Base-by-base conservation (phyloP, 2,888 invertebrate genomes). In the Adelognathus sp. region DNA sequence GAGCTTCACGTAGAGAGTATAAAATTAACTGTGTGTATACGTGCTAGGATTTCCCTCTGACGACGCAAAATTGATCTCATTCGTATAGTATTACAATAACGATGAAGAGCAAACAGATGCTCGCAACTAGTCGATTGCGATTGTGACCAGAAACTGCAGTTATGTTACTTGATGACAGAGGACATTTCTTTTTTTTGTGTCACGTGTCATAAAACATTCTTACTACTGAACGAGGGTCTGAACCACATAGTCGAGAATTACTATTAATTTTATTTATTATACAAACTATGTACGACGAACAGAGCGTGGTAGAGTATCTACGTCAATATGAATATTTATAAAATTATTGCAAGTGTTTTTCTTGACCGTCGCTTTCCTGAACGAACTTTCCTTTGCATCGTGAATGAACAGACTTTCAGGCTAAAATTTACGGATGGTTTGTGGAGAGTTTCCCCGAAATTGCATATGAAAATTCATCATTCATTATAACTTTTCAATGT, bases 51-150 rank as follows among this genome's bases (percentile, higher is more conserved):
- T 63, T 7, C 31, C 50, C 50, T 24, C 41, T 50, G 33, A 50
- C 16, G n/a, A 39, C 11, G 50, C 58, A 27, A 60, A 66, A 71
- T 76, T 60, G 63, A 61, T 76, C 76, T 76, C 71, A 66, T 76
- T 69, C 33, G 46, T 56, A 39, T 61, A 24, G 44, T 61, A 61
- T 56, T 56, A 54, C 67, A 14, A 52, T 64, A 33, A 27, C 21
- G 16, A 63, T 31, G 66, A 39, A 11, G 21, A 50, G 63, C 67
- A 39, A 18, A 29, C 58, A 41, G 21, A 58, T 31, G 58, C 60
- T 78, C 46, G 36, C 14, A 52, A 33, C 78, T 78, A 78, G 78
- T 78, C 78, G 39, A 78, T 67, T 63, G 46, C 36, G 44, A 63
- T 63, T 61, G 41, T 4, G 24, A 24, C 46, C 46, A 31, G 14